A percentile compares a stretch with the other conserved stretches of the same genome.
Conservation (phyloP, 2,888 invertebrate species). For the Amphimallon solstitiale region DNA sequence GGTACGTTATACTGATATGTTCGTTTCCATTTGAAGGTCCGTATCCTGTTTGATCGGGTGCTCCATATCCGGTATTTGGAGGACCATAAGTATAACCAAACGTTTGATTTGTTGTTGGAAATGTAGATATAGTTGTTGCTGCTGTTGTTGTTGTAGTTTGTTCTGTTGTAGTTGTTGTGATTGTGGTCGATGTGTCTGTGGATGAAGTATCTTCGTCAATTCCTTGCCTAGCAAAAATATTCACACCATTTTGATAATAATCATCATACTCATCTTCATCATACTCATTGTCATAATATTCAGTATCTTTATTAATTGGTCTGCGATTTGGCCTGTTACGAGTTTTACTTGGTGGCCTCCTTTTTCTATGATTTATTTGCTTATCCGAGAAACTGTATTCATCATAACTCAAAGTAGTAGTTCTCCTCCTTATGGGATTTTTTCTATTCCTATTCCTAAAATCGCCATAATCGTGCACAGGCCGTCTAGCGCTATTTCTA, state of each 20-base stretch:
- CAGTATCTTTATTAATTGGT: constrained; percentile 36
- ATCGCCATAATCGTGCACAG: constrained; percentile 22
- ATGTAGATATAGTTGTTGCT: neutral
- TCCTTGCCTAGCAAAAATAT: constrained; percentile 37
- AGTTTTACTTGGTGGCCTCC: constrained; percentile 35
- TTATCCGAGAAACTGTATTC: constrained; percentile 34
- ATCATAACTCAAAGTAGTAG: constrained; percentile 40
- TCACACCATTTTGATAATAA: constrained; percentile 23
- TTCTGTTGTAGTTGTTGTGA: constrained; percentile 6
- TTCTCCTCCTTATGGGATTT: constrained; percentile 27
- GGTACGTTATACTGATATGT: constrained; percentile 59
- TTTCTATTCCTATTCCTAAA: constrained; percentile 14
- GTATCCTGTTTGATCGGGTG: constrained; percentile 50
- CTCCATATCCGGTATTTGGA: constrained; percentile 38
- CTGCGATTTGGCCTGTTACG: constrained; percentile 36
- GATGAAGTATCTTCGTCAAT: constrained; percentile 22
- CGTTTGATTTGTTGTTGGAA: neutral
- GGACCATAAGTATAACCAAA: constrained; percentile 35
- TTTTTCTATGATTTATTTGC: constrained; percentile 28
- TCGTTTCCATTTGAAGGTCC: constrained; percentile 60
- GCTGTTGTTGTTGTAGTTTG: constrained; percentile 22
- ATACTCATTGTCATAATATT: constrained; percentile 34
- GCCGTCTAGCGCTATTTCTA: constrained; percentile 13
- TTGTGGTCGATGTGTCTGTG: constrained; percentile 22
- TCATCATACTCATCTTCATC: constrained; percentile 35